phyloP scores from a whole-genome alignment of 1,140 invertebrate genomes.

The Pentalonia nigronervosa region DNA sequence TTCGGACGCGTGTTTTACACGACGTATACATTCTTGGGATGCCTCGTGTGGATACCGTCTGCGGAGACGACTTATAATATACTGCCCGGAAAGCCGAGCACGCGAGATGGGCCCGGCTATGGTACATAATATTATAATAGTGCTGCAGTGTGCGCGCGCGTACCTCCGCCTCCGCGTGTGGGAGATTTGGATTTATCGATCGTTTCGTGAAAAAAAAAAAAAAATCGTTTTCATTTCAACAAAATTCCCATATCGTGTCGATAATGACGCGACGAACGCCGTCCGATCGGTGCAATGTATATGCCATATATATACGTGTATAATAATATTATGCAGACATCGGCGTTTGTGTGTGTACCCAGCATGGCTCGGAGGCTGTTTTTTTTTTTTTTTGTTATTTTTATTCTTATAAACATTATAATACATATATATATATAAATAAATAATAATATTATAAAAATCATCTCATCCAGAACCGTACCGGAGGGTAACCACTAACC shows the following conservation, averaged over 20 bases:
- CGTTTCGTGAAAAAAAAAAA: background rate
- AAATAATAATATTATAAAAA: background rate
- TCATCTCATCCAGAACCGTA: background rate
- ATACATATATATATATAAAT: no score
- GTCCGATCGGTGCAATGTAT: background rate
- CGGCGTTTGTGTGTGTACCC: background rate
- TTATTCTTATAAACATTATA: background rate
- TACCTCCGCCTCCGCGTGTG: slow-evolving; percentile 4
- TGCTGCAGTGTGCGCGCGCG: background rate
- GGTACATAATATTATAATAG: background rate
- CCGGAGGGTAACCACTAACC: background rate
- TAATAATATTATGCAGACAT: background rate
- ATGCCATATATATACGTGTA: background rate
- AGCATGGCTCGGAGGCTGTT: background rate
- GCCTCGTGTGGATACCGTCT: slow-evolving; percentile 7
- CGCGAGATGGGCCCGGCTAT: background rate
- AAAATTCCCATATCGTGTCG: slow-evolving; percentile 47
- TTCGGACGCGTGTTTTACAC: slow-evolving; percentile 37
- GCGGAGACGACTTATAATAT: background rate
- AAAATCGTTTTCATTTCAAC: background rate
- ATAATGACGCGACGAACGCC: slow-evolving; percentile 27
- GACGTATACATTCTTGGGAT: slow-evolving; percentile 30
- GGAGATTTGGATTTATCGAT: slow-evolving; percentile 41
- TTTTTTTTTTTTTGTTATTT: background rate
- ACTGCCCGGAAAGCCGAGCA: background rate